Base-by-base conservation (phyloP, 2,888 invertebrate species). In the Dromius quadrimaculatus region DNA sequence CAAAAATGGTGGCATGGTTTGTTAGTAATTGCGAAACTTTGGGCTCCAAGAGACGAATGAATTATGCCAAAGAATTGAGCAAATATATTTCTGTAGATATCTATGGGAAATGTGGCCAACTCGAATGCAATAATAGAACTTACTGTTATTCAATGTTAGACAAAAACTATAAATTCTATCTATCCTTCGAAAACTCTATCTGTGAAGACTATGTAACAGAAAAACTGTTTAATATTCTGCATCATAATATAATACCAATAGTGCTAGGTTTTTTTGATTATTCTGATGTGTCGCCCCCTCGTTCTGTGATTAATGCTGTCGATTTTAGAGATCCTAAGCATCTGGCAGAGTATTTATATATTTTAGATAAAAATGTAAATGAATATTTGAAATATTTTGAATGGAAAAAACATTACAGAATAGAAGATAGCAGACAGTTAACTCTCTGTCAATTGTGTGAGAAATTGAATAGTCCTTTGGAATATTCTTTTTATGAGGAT, bases 121-220 rank as follows among this genome's bases (percentile, higher is more conserved):
- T 79, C 1, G 79, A 74, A 75, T 85, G 81, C 61, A 73, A 38
- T 11, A 28, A 59, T 13, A 28, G 32, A 13, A 59, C 43, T 5
- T 9, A 76, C 22, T 86, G 86, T 71, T 81, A 81, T 66, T 82
- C 79, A 76, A 82, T 79, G 66, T 61, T 86, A 17, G 85, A 83
- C 74, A 82, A 83, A 47, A 83, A 86, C 64, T 92, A 92, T 78
- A 90, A 87, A 77, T 92, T 92, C 78, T 91, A 91, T 76, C 79
- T 92, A 43, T 86, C 87, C 0, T 87, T 92, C 76, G 92, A 92
- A 80, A 91, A 92, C 79, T 89, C 90, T 8, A 82, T 90, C 71
- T 88, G 90, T 74, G 78, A 84, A 64, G 88, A 89, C 78, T 89
- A 89, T 78, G 87, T 89, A 54, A 88, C 88, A 1, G 89, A 89